Evolutionary conservation across 2,113 vertebrate species (phyloP), one percentile per base, ranked within the genome.

Genomic region (Grammomys dolichurus): DNA sequence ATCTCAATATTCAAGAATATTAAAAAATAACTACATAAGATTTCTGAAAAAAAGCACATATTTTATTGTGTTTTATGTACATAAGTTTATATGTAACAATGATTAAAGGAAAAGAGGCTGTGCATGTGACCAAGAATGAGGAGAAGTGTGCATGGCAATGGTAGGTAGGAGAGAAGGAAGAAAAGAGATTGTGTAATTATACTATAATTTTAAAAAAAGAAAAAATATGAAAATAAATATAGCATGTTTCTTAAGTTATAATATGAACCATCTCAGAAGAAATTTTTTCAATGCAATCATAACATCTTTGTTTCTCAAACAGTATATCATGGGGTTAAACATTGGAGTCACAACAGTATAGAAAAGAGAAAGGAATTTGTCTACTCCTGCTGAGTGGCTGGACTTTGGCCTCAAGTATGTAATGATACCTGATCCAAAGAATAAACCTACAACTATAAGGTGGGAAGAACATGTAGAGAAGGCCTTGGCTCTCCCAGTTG

Each of bases 341-440:
- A 81, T 0, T 8, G 93, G 82, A 2, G 67, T 96, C 31, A 94
- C 65, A 58, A 94, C 11, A 2, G 87, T 93, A 19, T 95, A 94
- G 63, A 93, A 95, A 16, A 97, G 93, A 92, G 92, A 97, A 72
- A 96, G 51, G 16, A 82, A 65, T 93, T 96, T 97, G 9, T 89
- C 96, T 3, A 54, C 72, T 63, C 67, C 60, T 81, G 8, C 13
- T 17, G 20, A 91, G 22, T 94, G 60, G 33, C 20, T 96, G 5
- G 94, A 93, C 36, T 93, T 97, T 58, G 92, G 90, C 46, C 58
- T 91, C n/a, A 94, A 60, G 22, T 96, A 97, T 0, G 58, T 81
- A 40, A 93, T 54, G 31, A 76, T 63, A 17, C 72, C 77, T 46
- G 87, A 97, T 81, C 94, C 95, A 82, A 92, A 97, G 75, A 97